phyloP scores from a whole-genome alignment of 1,140 invertebrate species.

The Bombus breviceps region DNA sequence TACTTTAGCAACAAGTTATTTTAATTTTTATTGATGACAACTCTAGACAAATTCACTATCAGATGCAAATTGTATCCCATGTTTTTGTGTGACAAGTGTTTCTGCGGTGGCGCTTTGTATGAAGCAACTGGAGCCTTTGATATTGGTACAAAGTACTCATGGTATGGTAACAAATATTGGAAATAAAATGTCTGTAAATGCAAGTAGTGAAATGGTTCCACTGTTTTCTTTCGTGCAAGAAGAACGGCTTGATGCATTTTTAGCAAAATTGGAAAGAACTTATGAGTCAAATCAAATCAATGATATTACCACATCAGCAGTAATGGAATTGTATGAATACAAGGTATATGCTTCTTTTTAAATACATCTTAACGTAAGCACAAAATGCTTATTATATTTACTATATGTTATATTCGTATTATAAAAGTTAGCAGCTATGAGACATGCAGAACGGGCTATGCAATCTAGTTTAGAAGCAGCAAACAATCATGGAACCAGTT shows the following conservation, averaged over 20 bases:
- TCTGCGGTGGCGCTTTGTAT: slow-evolving; percentile 79
- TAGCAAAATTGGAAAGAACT: slow-evolving; percentile 80
- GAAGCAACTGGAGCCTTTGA: slow-evolving; percentile 80
- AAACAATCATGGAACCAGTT: slow-evolving; percentile 80
- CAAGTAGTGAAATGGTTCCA: slow-evolving; percentile 62
- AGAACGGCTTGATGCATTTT: slow-evolving; percentile 81
- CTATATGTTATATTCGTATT: slow-evolving; percentile 7
- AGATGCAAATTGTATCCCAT: slow-evolving; percentile 36
- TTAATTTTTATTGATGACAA: slow-evolving; percentile 33
- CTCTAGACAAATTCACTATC: slow-evolving; percentile 34
- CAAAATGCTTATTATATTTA: slow-evolving; percentile 1
- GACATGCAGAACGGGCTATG: slow-evolving; percentile 81
- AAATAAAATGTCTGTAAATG: slow-evolving; percentile 41
- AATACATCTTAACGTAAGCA: neutral
- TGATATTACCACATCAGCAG: slow-evolving; percentile 85
- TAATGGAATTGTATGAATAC: slow-evolving; percentile 89
- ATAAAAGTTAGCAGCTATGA: slow-evolving; percentile 80
- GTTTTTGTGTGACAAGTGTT: slow-evolving; percentile 71
- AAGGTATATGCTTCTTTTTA: slow-evolving; percentile 76
- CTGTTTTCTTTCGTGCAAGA: slow-evolving; percentile 82
- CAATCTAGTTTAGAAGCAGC: slow-evolving; percentile 83
- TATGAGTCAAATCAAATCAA: slow-evolving; percentile 80
- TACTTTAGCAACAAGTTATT: slow-evolving; percentile 1
- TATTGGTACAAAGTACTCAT: slow-evolving; percentile 73
- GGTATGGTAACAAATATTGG: slow-evolving; percentile 56